Percentiles rank a stretch among this genome's conserved stretches.
Conservation (phyloP, 1,140 invertebrate species). For the Cherax quadricarinatus region DNA sequence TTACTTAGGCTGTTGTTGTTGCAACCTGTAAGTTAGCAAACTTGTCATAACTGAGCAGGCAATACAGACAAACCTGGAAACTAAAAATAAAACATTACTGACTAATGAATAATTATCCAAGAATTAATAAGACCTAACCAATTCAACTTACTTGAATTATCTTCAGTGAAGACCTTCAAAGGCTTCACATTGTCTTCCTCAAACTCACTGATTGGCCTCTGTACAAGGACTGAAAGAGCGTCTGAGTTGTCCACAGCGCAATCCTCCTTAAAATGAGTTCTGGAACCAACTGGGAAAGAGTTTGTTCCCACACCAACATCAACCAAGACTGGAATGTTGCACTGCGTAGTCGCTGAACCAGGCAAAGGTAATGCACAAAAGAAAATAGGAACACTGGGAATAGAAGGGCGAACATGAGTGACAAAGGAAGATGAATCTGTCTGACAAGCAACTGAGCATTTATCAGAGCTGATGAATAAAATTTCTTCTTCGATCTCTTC, state of each 20-base stretch:
- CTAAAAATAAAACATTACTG: no score
- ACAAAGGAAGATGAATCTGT: conserved; percentile 2
- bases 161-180: neutral
- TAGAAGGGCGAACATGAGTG: neutral
- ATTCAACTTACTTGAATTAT: neutral
- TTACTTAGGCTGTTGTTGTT: no score
- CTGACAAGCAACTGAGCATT: conserved; percentile 35
- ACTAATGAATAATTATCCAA: no score
- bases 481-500: conserved; percentile 39
- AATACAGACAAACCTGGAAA: no score
- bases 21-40: no score
- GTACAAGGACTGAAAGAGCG: neutral
- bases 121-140: neutral
- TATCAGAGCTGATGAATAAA: conserved; percentile 15
- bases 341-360: conserved; percentile 26
- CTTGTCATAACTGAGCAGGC: no score
- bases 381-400: conserved; percentile 45
- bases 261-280: neutral
- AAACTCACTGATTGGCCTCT: neutral
- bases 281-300: neutral
- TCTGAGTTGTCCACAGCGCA: neutral
- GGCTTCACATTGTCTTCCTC: neutral
- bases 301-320: conserved; percentile 43
- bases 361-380: conserved; percentile 32
- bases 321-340: conserved; percentile 27